Base-by-base conservation (phyloP, 2,888 invertebrate genomes). In the Philereme vetulata region DNA sequence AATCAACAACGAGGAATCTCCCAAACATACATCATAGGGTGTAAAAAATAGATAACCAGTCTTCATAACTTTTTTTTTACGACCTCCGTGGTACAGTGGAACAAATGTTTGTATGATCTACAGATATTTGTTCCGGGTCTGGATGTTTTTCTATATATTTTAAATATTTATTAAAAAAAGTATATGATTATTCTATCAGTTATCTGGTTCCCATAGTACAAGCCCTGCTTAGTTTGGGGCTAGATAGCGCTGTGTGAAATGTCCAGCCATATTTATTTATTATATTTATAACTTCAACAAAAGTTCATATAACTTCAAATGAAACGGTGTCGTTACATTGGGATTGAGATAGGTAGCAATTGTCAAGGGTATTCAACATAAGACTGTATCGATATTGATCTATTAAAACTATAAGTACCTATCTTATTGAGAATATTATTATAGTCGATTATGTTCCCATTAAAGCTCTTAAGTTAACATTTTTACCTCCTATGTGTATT, bases 401-500 rank as follows among this genome's bases (percentile, higher is more conserved):
- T 45, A 45, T 34, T 48, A 60, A 48, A 45, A n/a, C 43, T 49
- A 58, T 46, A n/a, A n/a, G n/a, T n/a, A 44, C 50, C 45, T 54
- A 60, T 42, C 62, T 61, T 61, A 50, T 10, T 45, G 35, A 58
- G 33, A 40, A 45, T 51, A 60, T 51, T 51, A 51, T 40, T 48
- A 48, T 55, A 58, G 48, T 55, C 51, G 42, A 58, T 54, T 56
- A 55, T 62, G 62, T 55, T 58, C 62, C 62, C 58, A 52, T 56
- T 56, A 44, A 58, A 62, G 62, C 62, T 62, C 62, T 48, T 58
- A 58, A 48, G 62, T 62, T 51, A 62, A 58, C 48, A 62, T 56
- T 58, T 62, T 62, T 62, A 62, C 62, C 62, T 56, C 58, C 58
- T 62, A 62, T 62, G 58, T 45, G 55, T 58, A 51, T 58, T 62